Conservation (phyloP, 2,113 vertebrate genomes). For the Pedionomus torquatus region DNA sequence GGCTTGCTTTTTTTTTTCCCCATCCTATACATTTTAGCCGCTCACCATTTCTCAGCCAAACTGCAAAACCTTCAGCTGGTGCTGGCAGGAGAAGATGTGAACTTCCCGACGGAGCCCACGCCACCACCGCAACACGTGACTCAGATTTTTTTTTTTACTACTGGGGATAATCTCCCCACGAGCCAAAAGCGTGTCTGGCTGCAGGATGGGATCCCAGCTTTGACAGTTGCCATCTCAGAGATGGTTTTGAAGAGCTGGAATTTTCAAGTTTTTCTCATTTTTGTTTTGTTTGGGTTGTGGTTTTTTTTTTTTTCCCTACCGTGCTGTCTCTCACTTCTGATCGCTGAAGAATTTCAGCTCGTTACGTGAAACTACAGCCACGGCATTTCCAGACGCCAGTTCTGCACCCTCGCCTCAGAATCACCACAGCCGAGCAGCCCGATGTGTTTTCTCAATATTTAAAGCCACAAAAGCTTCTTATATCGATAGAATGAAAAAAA, state of each 20-base stretch:
- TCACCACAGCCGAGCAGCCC: background rate
- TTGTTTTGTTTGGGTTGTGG: no score
- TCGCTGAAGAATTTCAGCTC: background rate
- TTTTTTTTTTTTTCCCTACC: background rate
- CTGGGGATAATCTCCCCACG: accelerated
- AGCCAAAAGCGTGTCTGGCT: accelerated
- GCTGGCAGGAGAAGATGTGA: background rate
- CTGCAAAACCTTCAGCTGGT: background rate
- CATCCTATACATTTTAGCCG: background rate
- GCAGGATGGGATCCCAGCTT: background rate
- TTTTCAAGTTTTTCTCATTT: background rate
- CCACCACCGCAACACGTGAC: background rate
- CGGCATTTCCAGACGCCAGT: background rate
- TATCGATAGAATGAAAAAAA: accelerated
- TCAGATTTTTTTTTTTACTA: background rate
- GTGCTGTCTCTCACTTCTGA: accelerated
- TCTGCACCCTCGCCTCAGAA: background rate
- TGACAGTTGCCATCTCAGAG: background rate
- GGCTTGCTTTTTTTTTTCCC: background rate
- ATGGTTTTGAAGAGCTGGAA: background rate
- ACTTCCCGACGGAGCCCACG: background rate
- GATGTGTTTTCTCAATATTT: background rate
- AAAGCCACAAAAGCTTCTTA: background rate
- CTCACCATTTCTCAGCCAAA: background rate
- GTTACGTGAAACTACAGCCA: background rate